phyloP scores from a whole-genome alignment of 2,113 vertebrate genomes.

The Callocephalon fimbriatum region DNA sequence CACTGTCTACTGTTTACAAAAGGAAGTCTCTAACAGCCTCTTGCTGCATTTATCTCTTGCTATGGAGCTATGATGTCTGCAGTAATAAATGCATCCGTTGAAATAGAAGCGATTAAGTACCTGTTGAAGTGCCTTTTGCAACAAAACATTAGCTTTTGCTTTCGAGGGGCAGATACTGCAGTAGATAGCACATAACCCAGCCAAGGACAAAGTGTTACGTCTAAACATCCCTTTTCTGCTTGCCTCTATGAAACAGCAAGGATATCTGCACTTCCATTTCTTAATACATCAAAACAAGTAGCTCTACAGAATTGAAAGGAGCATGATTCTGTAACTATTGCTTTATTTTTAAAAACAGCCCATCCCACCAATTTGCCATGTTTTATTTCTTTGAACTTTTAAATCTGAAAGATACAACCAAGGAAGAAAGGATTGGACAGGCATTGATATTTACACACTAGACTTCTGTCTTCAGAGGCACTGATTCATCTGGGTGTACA shows the following conservation, averaged over 20 bases:
- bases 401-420: neutral
- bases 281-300: neutral
- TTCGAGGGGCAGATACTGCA: slow-evolving; percentile 42
- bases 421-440: neutral
- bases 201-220: slow-evolving; percentile 44
- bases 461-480: neutral
- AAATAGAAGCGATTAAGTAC: slow-evolving; percentile 56
- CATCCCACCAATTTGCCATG: neutral
- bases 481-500: neutral
- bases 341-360: neutral
- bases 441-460: neutral
- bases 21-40: neutral
- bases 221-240: slow-evolving; percentile 4
- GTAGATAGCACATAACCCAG: slow-evolving; percentile 32
- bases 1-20: neutral
- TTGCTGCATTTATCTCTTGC: slow-evolving; percentile 52
- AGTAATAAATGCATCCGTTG: slow-evolving; percentile 55
- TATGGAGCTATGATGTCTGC: slow-evolving; percentile 27
- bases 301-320: neutral
- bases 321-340: neutral
- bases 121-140: slow-evolving; percentile 53
- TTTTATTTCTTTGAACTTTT: neutral
- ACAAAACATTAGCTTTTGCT: slow-evolving; percentile 60
- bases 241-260: neutral
- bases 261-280: neutral